Evolutionary conservation across 2,888 invertebrate species (phyloP), one percentile per base, ranked within the genome.

Genomic region (Notocelia uddmanniana): DNA sequence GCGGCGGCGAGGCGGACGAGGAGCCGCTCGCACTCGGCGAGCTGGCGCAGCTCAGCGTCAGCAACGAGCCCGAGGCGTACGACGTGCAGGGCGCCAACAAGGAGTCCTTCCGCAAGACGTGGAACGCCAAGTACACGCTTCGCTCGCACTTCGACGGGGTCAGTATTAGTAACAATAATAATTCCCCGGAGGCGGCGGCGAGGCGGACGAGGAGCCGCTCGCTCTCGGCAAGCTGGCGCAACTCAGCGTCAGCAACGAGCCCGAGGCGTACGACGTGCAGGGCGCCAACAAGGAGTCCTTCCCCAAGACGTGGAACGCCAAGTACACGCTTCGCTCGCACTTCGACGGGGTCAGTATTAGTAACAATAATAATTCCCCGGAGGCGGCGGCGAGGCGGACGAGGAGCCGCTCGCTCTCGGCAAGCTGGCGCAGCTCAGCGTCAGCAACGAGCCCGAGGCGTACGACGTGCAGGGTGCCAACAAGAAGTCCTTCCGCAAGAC

Each of bases 371-470:
- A 5, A 9, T 1, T 2, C 26, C 26, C 41, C 2, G 2, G 5
- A 13, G 52, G 52, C 21, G 2, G 11, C 10, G 11, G 94, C 78
- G 96, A 96, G 84, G 95, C 95, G 74, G 95, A 96, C 75, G 97
- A 96, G 86, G 96, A 96, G 78, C 95, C 97, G n/a, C 93, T 98
- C 76, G 98, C 97, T 74, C 95, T 99, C 74, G 99, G 99, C 63
- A 99, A 99, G 94, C 95, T 99, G 85, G 99, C 99, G 58, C 98
- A 98, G 92, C 95, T 99, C 78, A 99, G 99, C 70, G 98, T 99
- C 79, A 98, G 97, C 94, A 99, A 99, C 94, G 99, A 99, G 93
- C 97, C 98, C 19, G 99, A 99, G 89, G 96, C 97, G 70, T 97
- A 97, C 78, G 98, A 98, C 89, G 97, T 98, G 84, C 96, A 97